phyloP scores from a whole-genome alignment of 2,888 invertebrate genomes.

The Spilarctia lutea region DNA sequence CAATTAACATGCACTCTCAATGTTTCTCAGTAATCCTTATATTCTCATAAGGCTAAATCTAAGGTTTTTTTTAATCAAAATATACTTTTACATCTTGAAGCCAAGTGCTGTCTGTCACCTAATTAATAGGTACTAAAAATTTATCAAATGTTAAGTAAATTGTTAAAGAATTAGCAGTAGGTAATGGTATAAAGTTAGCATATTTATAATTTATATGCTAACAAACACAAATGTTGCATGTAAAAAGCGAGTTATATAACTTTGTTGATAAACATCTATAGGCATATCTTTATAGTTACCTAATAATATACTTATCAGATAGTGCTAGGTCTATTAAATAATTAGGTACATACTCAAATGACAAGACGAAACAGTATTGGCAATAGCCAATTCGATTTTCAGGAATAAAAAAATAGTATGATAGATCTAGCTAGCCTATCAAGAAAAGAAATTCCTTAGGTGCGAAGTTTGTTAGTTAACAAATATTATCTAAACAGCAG shows the following conservation, averaged over 20 bases:
- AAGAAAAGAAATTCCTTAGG: no score
- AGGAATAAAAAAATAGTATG: neutral
- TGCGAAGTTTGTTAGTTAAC: neutral
- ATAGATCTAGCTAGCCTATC: no score
- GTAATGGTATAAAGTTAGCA: neutral
- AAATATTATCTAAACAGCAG: neutral
- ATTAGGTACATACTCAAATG: conserved; percentile 1
- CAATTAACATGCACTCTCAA: no score
- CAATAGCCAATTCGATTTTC: neutral
- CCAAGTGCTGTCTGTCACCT: neutral
- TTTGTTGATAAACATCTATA: neutral
- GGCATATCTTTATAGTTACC: neutral
- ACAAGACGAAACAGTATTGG: neutral
- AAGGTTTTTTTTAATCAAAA: neutral
- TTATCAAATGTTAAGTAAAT: neutral
- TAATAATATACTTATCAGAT: conserved; percentile 3
- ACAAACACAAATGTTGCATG: neutral
- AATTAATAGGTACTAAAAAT: neutral
- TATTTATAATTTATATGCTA: neutral
- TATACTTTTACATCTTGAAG: neutral
- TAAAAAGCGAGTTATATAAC: neutral
- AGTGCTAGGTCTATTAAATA: neutral
- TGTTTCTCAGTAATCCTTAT: neutral
- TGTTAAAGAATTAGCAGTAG: neutral
- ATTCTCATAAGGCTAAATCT: neutral